phyloP scores from a whole-genome alignment of 92 coral and sea anemone species.

The Parazoanthus darwini region DNA sequence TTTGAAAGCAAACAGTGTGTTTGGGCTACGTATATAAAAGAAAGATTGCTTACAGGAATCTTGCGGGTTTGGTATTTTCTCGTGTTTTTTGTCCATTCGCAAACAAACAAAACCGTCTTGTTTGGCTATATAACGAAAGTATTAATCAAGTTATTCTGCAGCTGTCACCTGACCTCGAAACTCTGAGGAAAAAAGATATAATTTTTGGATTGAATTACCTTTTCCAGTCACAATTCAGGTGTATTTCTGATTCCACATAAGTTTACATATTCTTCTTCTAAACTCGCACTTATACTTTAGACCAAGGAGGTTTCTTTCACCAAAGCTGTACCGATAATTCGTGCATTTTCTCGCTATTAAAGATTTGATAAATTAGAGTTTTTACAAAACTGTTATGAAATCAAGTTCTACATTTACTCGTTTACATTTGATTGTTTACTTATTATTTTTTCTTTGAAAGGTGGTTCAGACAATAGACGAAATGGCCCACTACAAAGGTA shows the following conservation, averaged over 20 bases:
- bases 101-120: too few species aligned
- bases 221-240: not conserved
- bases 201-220: not conserved
- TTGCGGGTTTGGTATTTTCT: not conserved
- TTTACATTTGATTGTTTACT: not conserved
- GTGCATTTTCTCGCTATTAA: not conserved
- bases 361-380: not conserved
- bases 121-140: too few species aligned
- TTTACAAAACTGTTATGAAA: not conserved
- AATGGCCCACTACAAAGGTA: not conserved
- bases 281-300: not conserved
- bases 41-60: not conserved
- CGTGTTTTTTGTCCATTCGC: not conserved
- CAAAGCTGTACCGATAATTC: not conserved
- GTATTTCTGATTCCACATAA: not conserved
- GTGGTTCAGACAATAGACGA: not conserved
- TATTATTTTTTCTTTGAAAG: not conserved
- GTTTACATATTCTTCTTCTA: not conserved
- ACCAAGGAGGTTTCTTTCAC: not conserved
- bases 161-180: too few species aligned
- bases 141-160: too few species aligned
- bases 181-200: too few species aligned
- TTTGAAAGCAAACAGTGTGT: too few species aligned
- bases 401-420: not conserved
- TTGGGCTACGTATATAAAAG: too few species aligned